Conservation (phyloP, 2,797 vertebrate species). For the Acrocephalus scirpaceus region DNA sequence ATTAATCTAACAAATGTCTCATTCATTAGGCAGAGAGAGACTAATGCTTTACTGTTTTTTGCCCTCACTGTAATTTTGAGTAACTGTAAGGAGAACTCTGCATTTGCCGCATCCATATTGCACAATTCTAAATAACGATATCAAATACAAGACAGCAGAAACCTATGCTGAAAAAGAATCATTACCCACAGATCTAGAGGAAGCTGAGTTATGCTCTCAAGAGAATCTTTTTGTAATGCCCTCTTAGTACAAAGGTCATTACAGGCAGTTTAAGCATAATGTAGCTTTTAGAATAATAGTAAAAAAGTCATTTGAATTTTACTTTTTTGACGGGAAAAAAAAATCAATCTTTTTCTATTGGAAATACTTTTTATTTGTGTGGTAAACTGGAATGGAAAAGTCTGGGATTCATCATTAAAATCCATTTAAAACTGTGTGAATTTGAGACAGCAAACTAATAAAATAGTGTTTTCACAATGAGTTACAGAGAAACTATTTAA, state of each 20-base stretch:
- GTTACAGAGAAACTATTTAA: slow-evolving; percentile 39
- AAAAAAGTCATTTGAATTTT: background rate
- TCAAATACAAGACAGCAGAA: background rate
- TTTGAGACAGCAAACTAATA: background rate
- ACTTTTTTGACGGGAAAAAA: background rate
- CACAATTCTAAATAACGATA: background rate
- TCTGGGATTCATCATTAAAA: background rate
- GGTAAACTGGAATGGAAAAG: background rate
- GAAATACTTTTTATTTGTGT: background rate
- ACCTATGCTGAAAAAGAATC: background rate
- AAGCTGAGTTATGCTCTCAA: background rate
- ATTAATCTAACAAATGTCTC: slow-evolving; percentile 16
- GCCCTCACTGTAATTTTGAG: background rate
- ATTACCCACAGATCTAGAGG: background rate
- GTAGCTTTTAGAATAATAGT: background rate
- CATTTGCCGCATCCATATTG: background rate
- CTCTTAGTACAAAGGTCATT: background rate
- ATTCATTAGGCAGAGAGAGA: background rate
- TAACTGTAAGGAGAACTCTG: background rate
- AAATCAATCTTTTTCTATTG: background rate
- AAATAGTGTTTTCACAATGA: background rate
- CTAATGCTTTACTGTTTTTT: background rate
- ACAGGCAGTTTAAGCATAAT: background rate
- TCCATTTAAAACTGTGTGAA: background rate
- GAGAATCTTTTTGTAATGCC: background rate